phyloP scores from a whole-genome alignment of 2,888 invertebrate species.

The Eueremaeus valkanovi region DNA sequence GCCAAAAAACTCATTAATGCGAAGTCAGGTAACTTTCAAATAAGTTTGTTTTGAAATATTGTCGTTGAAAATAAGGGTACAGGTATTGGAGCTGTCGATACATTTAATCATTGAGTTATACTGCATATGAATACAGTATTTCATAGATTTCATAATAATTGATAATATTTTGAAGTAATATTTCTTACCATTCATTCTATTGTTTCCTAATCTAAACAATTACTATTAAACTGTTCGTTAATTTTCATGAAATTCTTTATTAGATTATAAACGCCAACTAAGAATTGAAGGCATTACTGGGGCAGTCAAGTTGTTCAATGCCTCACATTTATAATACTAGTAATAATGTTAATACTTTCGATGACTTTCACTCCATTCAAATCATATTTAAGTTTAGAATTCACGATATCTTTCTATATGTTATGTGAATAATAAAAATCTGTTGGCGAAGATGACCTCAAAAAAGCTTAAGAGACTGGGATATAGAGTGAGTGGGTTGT shows the following conservation, averaged over 20 bases:
- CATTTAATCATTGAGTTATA: not conserved
- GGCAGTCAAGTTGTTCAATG: not conserved
- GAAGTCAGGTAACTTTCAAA: conserved; percentile 19
- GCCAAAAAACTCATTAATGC: conserved; percentile 17
- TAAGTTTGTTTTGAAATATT: not conserved
- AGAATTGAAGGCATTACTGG: not conserved
- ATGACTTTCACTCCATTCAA: conserved; percentile 25
- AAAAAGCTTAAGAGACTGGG: not conserved
- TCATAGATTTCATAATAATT: not conserved
- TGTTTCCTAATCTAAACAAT: not conserved
- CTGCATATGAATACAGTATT: not conserved
- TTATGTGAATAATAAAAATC: conserved; percentile 8
- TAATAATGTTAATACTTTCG: too few species aligned
- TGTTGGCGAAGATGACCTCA: conserved; percentile 34
- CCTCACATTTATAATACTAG: not conserved
- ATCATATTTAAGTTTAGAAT: not conserved
- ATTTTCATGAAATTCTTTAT: not conserved
- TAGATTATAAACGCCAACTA: not conserved
- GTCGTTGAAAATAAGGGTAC: not conserved
- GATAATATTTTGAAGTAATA: not conserved
- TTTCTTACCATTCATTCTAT: conserved; percentile 7
- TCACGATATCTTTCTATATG: not conserved
- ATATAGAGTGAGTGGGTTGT: conserved; percentile 2
- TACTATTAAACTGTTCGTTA: not conserved
- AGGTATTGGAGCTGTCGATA: not conserved